phyloP scores from a whole-genome alignment of 1,140 invertebrate genomes.

The Macrobrachium nipponense region DNA sequence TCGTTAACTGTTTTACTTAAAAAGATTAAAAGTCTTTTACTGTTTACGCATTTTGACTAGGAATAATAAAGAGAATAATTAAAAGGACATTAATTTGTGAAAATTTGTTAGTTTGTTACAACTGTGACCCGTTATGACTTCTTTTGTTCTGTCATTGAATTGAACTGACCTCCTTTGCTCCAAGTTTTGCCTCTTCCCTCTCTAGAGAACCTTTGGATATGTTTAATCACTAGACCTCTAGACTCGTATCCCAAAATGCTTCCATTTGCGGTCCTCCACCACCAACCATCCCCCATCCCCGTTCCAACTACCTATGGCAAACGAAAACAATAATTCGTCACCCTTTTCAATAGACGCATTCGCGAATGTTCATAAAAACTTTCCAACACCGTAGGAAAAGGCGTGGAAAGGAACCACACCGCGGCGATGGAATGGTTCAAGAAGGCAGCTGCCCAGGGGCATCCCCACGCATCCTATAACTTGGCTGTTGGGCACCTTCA shows the following conservation, averaged over 20 bases:
- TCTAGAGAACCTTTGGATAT: too few relatives aligned
- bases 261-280: background rate
- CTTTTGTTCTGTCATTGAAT: too few relatives aligned
- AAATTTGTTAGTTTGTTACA: too few relatives aligned
- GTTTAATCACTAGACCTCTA: too few relatives aligned
- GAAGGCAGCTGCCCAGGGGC: slow-evolving; percentile 73
- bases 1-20: too few relatives aligned
- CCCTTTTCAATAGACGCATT: background rate
- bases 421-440: slow-evolving; percentile 73
- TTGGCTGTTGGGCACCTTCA: slow-evolving; percentile 73
- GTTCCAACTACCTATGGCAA: background rate
- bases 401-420: slow-evolving; percentile 70
- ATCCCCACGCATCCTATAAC: slow-evolving; percentile 74
- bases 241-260: background rate
- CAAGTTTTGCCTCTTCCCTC: too few relatives aligned
- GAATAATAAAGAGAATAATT: too few relatives aligned
- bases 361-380: background rate
- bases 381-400: slow-evolving; percentile 67
- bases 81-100: too few relatives aligned
- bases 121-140: too few relatives aligned
- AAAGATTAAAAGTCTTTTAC: too few relatives aligned
- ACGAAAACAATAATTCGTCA: background rate
- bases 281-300: background rate
- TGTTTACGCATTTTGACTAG: too few relatives aligned
- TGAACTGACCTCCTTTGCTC: too few relatives aligned